Evolutionary conservation across 1,140 invertebrate genomes (phyloP), one percentile per base, ranked within the genome.

Genomic region (Lordiphosa mommai): DNA sequence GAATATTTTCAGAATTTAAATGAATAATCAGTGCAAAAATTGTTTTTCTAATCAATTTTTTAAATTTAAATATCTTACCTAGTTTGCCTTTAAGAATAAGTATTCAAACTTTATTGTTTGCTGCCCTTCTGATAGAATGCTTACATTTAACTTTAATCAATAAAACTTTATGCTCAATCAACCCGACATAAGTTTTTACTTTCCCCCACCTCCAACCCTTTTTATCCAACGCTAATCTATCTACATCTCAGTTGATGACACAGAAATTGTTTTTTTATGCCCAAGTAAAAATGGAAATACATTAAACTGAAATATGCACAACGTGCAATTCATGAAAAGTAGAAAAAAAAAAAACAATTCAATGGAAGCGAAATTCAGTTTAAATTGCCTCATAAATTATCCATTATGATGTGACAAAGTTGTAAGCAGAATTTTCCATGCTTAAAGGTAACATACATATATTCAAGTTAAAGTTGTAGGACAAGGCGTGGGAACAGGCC

Each of bases 331-430:
- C 37, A 61, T 32, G 12, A 27, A n/a, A n/a, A n/a, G n/a, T n/a
- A n/a, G n/a, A n/a, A n/a, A n/a, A n/a, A n/a, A n/a, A n/a, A n/a
- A 30, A 36, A 36, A 33, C 63, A 51, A 67, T 67, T 68, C 53
- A 68, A 68, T 68, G 20, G 64, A 72, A 60, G 38, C 46, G 38
- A 14, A 58, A 72, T 47, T 33, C 53, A 60, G 40, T 49, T 46
- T 43, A 32, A 51, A 59, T 43, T 49, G 60, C 51, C 61, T 47
- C 61, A 72, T 72, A 61, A 67, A 72, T 72, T 57, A 67, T 38
- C 30, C 36, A 72, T 61, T 48, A 53, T 46, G 43, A 53, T 61
- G 43, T 52, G 52, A 57, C 57, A 61, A 38, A 43, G 27, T 27
- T 43, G 20, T 27, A 27, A 23, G 20, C 20, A 6, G 20, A 23